phyloP scores from a whole-genome alignment of 2,888 invertebrate species.

The Lasioglossum vierecki region DNA sequence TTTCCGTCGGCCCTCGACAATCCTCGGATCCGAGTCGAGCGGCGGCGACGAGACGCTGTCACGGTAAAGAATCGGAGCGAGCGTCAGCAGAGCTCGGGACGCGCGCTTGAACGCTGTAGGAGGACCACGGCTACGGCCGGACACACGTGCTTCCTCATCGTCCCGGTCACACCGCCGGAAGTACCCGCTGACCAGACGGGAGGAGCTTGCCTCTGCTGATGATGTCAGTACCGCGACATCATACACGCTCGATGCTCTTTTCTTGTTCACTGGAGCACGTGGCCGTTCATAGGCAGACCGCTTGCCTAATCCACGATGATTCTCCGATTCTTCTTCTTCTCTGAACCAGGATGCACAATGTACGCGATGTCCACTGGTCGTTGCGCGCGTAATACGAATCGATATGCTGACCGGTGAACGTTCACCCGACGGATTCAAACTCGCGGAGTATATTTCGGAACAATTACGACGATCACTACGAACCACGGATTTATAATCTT shows the following conservation, averaged over 20 bases:
- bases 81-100: constrained; percentile 80
- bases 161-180: constrained; percentile 58
- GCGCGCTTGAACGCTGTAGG: constrained; percentile 49
- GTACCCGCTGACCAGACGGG: constrained; percentile 36
- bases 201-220: constrained; percentile 33
- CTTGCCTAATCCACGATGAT: background rate
- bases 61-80: constrained; percentile 53
- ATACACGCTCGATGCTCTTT: constrained; percentile 27
- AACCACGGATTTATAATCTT: background rate
- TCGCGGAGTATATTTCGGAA: background rate
- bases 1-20: constrained; percentile 49
- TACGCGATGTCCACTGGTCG: constrained; percentile 7
- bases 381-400: background rate
- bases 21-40: constrained; percentile 53
- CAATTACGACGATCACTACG: constrained; percentile 5
- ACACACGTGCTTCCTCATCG: constrained; percentile 79
- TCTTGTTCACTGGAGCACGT: constrained; percentile 10
- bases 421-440: constrained; percentile 3
- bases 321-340: background rate
- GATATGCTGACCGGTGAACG: background rate
- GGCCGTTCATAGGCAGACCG: background rate
- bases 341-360: background rate
- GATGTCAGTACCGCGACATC: constrained; percentile 68
- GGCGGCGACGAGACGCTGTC: constrained; percentile 44
- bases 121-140: constrained; percentile 60